Evolutionary conservation across 2,888 invertebrate species (phyloP).

Genomic region (Ichneumoninae sp.): DNA sequence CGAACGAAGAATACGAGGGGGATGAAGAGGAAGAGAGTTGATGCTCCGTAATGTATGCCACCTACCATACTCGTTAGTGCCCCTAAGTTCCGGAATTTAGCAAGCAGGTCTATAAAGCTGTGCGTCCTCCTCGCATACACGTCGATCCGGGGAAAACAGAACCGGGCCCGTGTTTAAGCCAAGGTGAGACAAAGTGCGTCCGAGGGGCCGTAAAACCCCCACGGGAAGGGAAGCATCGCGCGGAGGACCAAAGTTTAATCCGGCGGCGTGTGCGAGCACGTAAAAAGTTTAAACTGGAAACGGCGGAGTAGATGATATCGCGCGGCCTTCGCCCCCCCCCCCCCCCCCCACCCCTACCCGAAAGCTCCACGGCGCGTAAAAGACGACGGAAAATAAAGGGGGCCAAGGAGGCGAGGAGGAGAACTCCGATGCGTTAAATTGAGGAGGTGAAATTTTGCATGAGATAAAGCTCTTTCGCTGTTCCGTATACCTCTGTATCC

Average conservation of each 20-base stretch:
- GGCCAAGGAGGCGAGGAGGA: constrained; percentile 37
- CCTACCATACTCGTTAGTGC: constrained; percentile 67
- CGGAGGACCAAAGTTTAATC: constrained; percentile 76
- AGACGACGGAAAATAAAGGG: constrained; percentile 56
- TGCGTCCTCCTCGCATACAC: constrained; percentile 15
- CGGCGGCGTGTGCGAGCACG: constrained; percentile 72
- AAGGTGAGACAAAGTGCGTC: constrained; percentile 63
- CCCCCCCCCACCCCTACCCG: background rate
- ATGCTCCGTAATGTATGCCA: constrained; percentile 60
- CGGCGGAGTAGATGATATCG: constrained; percentile 72
- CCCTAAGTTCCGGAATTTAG: constrained; percentile 64
- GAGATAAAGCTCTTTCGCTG: constrained; percentile 55
- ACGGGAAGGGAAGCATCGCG: constrained; percentile 5
- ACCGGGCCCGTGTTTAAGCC: constrained; percentile 22
- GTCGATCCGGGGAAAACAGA: background rate
- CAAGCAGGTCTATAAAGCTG: constrained; percentile 64
- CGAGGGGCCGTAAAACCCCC: constrained; percentile 45
- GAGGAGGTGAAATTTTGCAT: constrained; percentile 66
- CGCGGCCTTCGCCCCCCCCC: constrained; percentile 16
- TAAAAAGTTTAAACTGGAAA: constrained; percentile 78
- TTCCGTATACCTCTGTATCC: constrained; percentile 33
- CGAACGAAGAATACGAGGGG: constrained; percentile 13
- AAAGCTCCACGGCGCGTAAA: constrained; percentile 61
- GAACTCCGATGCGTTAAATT: constrained; percentile 69
- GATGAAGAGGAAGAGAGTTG: constrained; percentile 58